Evolutionary conservation across 2,797 vertebrate genomes (phyloP), one percentile per base, ranked within the genome.

Genomic region (Myotis myotis): DNA sequence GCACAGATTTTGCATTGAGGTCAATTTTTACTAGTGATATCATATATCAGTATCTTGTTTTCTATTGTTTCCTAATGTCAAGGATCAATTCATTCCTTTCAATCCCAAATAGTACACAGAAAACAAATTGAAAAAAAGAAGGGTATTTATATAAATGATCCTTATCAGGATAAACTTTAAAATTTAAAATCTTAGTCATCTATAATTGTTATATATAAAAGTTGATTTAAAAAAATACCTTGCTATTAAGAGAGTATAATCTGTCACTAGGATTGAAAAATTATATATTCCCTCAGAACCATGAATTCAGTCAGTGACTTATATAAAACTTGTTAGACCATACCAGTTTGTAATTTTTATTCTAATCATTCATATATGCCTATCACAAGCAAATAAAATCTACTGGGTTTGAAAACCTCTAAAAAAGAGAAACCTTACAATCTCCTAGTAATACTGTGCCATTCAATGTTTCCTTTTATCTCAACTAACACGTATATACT

Each of bases 51-150:
- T 78, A 68, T 22, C 30, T 93, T 22, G 49, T 83, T 83, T 87
- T 66, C 51, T 76, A 47, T 71, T 44, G 53, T 82, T 92, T 19
- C 41, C 60, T 47, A 74, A 85, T 23, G 60, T 79, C 38, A 91
- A 70, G 6, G 23, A 75, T 85, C 38, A 86, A 68, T 30, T 93
- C 55, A 87, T 94, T 89, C 20, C 86, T 79, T 96, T 51, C 23
- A 28, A 62, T 6, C 3, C 20, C 53, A 87, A 75, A 86, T 83
- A 82, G 44, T 88, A 62, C 60, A 76, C 5, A 78, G 49, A 89
- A 95, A 79, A 44, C 23, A 82, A 85, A 3, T 38, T 38, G 3
- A 0, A 4, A 8, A 2, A n/a, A 62, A 57, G 22, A 13, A 41
- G 12, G 38, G 33, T 93, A 33, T 79, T 90, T 90, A 92, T 6